Conservation (phyloP, 37 sponge, comb jelly and placozoan species). For the Bolinopsis microptera region DNA sequence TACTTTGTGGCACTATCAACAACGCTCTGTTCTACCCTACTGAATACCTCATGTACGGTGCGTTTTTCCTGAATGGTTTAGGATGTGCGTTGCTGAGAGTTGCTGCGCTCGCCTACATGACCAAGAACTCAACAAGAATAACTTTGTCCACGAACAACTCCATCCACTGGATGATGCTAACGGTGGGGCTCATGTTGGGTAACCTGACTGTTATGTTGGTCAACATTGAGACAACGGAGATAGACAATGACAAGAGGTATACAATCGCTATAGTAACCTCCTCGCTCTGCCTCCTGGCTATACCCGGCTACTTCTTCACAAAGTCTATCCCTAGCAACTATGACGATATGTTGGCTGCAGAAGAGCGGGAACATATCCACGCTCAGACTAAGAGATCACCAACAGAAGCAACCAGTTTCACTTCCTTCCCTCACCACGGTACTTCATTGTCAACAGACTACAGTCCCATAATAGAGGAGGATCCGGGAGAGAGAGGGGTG, state of each 20-base stretch:
- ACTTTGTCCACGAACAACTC: slow-evolving; percentile 28
- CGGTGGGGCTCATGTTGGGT: slow-evolving; percentile 36
- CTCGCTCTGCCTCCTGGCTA: not conserved
- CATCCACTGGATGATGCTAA: slow-evolving; percentile 47
- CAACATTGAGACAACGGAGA: not conserved
- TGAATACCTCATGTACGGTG: slow-evolving; percentile 23
- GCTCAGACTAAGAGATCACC: not conserved
- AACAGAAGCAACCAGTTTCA: not conserved
- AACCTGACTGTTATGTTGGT: slow-evolving; percentile 15
- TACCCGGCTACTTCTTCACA: slow-evolving; percentile 59
- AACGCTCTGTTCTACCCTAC: slow-evolving; percentile 61
- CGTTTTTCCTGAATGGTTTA: slow-evolving; percentile 44
- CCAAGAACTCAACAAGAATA: not conserved
- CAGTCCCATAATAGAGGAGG: not conserved
- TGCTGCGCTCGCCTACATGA: slow-evolving; percentile 43
- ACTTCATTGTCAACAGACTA: not conserved
- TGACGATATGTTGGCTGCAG: not conserved
- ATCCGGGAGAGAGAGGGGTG: not conserved
- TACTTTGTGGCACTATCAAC: slow-evolving; percentile 38
- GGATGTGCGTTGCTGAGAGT: slow-evolving; percentile 44
- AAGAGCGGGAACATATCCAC: not conserved
- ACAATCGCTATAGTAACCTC: slow-evolving; percentile 7
- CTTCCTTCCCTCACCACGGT: not conserved
- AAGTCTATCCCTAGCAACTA: not conserved
- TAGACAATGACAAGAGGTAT: not conserved